Conservation (phyloP, 2,797 vertebrate genomes). For the Taenioides sp. region DNA sequence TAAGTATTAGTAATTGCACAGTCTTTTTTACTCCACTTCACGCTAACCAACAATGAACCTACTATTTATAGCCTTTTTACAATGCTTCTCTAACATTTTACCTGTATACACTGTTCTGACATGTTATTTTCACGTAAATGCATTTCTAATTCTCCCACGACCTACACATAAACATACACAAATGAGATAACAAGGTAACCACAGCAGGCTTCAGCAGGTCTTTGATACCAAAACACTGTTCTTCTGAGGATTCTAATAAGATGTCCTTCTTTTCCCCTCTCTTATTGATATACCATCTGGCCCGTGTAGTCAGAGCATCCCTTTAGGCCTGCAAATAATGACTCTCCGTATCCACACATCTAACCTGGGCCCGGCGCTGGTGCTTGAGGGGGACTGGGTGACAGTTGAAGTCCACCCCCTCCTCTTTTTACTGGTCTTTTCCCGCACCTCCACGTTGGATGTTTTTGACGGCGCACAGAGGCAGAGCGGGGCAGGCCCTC, state of each 20-base stretch:
- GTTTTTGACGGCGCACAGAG: slow-evolving; percentile 64
- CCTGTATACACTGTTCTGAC: slow-evolving; percentile 13
- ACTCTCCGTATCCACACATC: slow-evolving; percentile 72
- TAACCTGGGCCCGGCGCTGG: slow-evolving; percentile 66
- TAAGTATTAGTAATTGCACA: too few relatives aligned
- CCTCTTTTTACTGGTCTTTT: slow-evolving; percentile 57
- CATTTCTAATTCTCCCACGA: slow-evolving; percentile 38
- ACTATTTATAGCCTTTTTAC: neutral
- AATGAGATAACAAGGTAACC: slow-evolving; percentile 68
- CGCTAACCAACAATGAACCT: neutral
- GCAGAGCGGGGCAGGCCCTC: slow-evolving; percentile 68
- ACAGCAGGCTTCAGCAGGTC: slow-evolving; percentile 53
- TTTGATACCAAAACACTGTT: slow-evolving; percentile 60
- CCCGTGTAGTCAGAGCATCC: slow-evolving; percentile 61
- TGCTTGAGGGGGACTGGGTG: slow-evolving; percentile 66
- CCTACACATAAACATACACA: slow-evolving; percentile 66
- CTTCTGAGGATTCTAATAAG: slow-evolving; percentile 69
- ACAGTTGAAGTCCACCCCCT: slow-evolving; percentile 61
- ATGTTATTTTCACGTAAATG: slow-evolving; percentile 39
- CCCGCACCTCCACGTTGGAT: slow-evolving; percentile 61
- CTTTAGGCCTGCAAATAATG: slow-evolving; percentile 78
- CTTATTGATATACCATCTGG: slow-evolving; percentile 74
- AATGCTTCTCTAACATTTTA: neutral
- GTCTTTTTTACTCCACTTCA: neutral
- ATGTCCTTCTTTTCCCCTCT: slow-evolving; percentile 51